A percentile compares a stretch with the other conserved stretches of the same genome.
phyloP scores from a whole-genome alignment of 1,140 invertebrate genomes.

The Hestina assimilis region DNA sequence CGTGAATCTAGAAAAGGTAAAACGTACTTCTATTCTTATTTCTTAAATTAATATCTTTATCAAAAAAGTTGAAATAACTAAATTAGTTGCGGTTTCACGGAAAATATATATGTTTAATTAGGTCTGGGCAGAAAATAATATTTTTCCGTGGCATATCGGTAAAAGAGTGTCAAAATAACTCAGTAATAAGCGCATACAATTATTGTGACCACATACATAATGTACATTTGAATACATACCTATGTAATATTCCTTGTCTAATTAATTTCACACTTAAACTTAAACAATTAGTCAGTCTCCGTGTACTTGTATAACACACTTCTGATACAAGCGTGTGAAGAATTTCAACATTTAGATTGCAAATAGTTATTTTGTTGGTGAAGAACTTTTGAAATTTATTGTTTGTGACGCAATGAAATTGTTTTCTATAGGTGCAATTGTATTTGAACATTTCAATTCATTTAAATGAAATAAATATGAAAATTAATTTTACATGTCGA shows the following conservation, averaged over 20 bases:
- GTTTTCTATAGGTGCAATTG: neutral
- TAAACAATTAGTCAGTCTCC: conserved; percentile 18
- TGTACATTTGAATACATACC: conserved; percentile 12
- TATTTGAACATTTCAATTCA: neutral
- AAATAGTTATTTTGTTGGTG: neutral
- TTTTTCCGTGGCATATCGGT: no score
- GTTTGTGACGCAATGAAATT: neutral
- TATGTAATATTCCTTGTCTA: conserved; percentile 26
- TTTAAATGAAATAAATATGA: neutral
- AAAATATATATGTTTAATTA: no score
- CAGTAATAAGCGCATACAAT: no score
- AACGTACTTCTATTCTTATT: no score
- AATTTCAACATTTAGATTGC: conserved; percentile 10
- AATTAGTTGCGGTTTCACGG: no score
- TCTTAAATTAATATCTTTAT: no score
- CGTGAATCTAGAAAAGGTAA: no score
- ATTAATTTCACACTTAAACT: conserved; percentile 28
- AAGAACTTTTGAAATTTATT: neutral
- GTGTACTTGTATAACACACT: neutral
- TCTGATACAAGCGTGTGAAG: conserved; percentile 4
- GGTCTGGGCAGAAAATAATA: no score
- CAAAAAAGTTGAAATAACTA: no score
- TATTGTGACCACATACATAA: conserved; percentile 26
- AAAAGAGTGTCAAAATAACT: no score
- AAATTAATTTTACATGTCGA: no score